Evolutionary conservation across 2,113 vertebrate genomes (phyloP).

Genomic region (Spea multiplicata): DNA sequence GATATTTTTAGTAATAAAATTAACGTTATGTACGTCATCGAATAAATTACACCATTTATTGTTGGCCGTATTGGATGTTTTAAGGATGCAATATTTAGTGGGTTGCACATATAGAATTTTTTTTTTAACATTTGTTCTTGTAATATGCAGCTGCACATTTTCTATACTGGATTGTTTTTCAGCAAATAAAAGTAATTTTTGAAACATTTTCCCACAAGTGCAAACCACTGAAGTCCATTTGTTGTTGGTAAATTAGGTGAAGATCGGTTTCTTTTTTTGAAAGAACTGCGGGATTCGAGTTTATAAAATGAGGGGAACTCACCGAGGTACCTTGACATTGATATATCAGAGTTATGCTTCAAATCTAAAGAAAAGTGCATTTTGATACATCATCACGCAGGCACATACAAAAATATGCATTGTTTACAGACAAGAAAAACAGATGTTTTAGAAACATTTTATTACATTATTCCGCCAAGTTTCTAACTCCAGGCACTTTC

Average conservation of each 20-base stretch:
- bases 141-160: background rate
- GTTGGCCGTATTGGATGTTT: too few species aligned
- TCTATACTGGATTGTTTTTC: background rate
- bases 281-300: background rate
- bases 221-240: constrained; percentile 11
- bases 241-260: background rate
- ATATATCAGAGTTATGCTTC: constrained; percentile 38
- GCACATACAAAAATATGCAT: background rate
- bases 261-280: background rate
- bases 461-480: too few species aligned
- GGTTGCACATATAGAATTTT: constrained; percentile 11
- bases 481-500: too few species aligned
- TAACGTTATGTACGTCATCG: too few species aligned
- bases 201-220: constrained; percentile 7
- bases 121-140: too few species aligned
- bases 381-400: constrained; percentile 24
- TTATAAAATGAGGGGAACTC: constrained; percentile 15
- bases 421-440: too few species aligned
- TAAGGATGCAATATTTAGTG: background rate
- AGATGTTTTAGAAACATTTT: too few species aligned
- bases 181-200: background rate
- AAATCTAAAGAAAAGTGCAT: constrained; percentile 35
- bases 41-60: too few species aligned
- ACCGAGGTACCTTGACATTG: constrained; percentile 24
- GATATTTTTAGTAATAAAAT: too few species aligned